A percentile compares a stretch with the other conserved stretches of the same genome.
phyloP scores from a whole-genome alignment of 2,797 vertebrate genomes.

The Argya squamiceps region DNA sequence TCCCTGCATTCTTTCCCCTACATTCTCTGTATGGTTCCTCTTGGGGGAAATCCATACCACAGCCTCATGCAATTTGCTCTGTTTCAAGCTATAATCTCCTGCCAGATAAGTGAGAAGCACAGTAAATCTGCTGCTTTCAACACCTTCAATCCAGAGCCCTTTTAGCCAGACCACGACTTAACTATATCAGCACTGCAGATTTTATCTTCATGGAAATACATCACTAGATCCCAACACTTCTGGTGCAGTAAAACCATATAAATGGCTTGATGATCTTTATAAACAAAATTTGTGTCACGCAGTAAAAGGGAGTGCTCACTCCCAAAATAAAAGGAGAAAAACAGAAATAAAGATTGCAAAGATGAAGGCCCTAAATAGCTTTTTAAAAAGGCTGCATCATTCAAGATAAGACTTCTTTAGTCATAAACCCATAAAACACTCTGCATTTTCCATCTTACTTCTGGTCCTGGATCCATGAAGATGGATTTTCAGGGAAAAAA shows the following conservation, averaged over 20 bases:
- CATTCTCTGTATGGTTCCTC: background rate
- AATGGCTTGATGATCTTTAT: background rate
- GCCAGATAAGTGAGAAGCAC: conserved; percentile 11
- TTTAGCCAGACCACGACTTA: background rate
- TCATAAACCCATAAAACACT: background rate
- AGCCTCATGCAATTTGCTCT: background rate
- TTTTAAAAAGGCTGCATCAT: background rate
- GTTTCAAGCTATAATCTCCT: background rate
- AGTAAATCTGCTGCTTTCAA: conserved; percentile 31
- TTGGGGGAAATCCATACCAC: background rate
- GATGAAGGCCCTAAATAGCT: background rate
- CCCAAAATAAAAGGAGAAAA: background rate
- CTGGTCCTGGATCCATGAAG: background rate
- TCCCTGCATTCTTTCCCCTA: background rate
- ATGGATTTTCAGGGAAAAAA: background rate
- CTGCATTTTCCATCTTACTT: background rate
- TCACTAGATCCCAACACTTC: background rate
- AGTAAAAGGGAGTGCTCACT: background rate
- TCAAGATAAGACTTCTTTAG: background rate
- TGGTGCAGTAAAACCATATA: background rate
- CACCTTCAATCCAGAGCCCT: background rate
- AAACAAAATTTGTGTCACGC: background rate
- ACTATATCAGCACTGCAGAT: background rate
- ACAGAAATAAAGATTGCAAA: background rate
- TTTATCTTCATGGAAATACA: background rate